Evolutionary conservation across 2,797 vertebrate species (phyloP).

Genomic region (Fringilla coelebs): DNA sequence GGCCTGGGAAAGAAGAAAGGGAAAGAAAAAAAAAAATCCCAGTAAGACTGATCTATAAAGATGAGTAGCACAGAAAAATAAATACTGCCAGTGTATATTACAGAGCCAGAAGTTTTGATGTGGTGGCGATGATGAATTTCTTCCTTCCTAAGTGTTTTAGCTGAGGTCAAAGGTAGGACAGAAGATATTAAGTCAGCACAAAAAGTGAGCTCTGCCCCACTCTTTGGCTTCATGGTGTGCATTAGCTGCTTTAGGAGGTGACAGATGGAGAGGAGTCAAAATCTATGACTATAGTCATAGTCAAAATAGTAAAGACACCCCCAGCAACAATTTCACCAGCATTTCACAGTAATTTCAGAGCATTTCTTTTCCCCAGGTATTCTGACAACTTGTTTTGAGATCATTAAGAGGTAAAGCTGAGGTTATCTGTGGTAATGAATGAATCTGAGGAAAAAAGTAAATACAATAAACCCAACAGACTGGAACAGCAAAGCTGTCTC

Average conservation of each 20-base stretch:
- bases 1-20: not conserved
- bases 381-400: not conserved
- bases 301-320: not conserved
- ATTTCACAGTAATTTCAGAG: not conserved
- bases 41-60: not conserved
- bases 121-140: not conserved
- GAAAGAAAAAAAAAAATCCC: not conserved
- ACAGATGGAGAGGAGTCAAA: not conserved
- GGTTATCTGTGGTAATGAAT: constrained; percentile 15
- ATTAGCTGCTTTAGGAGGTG: not conserved
- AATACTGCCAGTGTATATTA: not conserved
- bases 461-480: not conserved
- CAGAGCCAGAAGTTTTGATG: not conserved
- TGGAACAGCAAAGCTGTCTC: not conserved
- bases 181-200: not conserved
- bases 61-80: not conserved
- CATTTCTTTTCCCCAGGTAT: not conserved
- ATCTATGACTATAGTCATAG: not conserved
- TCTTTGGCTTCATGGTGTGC: rapidly evolving
- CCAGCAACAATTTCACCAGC: not conserved
- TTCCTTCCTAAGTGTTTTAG: not conserved
- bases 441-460: not conserved
- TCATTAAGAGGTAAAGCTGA: not conserved
- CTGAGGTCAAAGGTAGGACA: not conserved
- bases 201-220: not conserved